These are phyloP conservation scores for Dendrolimus pini DNA, from an alignment of 2,888 invertebrate genomes.

Conservation along the genomic window DNA sequence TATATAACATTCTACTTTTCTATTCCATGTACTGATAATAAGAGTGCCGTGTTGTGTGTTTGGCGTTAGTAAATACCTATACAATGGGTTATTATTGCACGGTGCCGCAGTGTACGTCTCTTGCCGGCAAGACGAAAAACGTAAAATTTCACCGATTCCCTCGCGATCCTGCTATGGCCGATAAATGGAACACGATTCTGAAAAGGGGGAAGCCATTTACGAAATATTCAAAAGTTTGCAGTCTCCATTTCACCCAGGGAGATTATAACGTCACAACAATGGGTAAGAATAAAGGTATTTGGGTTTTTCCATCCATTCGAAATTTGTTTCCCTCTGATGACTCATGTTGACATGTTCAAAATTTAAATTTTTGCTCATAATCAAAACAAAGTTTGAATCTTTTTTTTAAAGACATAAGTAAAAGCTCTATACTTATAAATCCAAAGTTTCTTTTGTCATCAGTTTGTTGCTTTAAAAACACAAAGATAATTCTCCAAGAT, in stretches of 20 bases:
- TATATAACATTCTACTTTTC: conserved; percentile 15
- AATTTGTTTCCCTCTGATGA: conserved; percentile 8
- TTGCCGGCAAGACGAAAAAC: conserved; percentile 74
- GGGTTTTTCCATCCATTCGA: conserved; percentile 51
- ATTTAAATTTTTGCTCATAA: background rate
- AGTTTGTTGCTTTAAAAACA: too few species aligned
- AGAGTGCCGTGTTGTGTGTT: conserved; percentile 17
- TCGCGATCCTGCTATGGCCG: conserved; percentile 53
- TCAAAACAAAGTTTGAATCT: too few species aligned
- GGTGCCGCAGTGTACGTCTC: conserved; percentile 71
- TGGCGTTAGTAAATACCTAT: conserved; percentile 22
- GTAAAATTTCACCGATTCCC: conserved; percentile 72
- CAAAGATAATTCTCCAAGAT: too few species aligned
- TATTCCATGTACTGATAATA: conserved; percentile 30
- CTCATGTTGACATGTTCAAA: conserved; percentile 25
- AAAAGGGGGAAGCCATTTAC: conserved; percentile 68
- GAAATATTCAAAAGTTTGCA: conserved; percentile 73
- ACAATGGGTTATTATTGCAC: conserved; percentile 73
- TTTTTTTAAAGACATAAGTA: too few species aligned
- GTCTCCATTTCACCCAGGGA: conserved; percentile 62
- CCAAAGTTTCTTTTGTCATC: too few species aligned
- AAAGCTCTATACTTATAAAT: too few species aligned
- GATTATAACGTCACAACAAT: conserved; percentile 72
- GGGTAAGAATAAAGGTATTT: conserved; percentile 73
- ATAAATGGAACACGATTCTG: conserved; percentile 62